Percentiles rank a stretch among this genome's conserved stretches.
These are phyloP conservation scores for Microcebus murinus DNA, from an alignment of 2,113 vertebrate species.

Conservation along the genomic window DNA sequence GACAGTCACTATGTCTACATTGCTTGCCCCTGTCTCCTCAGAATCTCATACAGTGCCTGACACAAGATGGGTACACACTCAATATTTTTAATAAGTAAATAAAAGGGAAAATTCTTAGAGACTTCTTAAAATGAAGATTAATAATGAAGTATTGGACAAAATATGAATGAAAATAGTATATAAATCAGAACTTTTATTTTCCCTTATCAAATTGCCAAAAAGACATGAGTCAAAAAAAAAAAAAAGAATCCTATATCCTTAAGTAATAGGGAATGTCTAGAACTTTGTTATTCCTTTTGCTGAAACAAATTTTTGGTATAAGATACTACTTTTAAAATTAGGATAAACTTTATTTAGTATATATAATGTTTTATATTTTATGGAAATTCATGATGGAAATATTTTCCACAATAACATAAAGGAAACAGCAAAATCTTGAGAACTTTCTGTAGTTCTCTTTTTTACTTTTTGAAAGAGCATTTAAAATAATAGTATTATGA, in stretches of 20 bases:
- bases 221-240: slow-evolving; percentile 28
- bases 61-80: neutral
- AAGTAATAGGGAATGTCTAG: neutral
- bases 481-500: neutral
- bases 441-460: neutral
- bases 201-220: neutral
- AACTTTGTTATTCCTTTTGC: neutral
- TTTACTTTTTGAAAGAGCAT: neutral
- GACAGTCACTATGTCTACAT: neutral
- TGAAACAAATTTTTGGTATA: neutral
- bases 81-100: neutral
- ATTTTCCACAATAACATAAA: neutral
- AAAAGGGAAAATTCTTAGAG: neutral
- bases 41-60: neutral
- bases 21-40: neutral
- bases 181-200: neutral
- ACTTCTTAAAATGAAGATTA: neutral
- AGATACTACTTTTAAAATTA: neutral
- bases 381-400: neutral
- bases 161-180: neutral
- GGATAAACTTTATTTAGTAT: neutral
- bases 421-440: neutral
- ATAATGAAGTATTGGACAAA: neutral
- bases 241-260: neutral
- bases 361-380: neutral